Base-by-base conservation (phyloP, 2,797 vertebrate species). In the Protonibea diacanthus region DNA sequence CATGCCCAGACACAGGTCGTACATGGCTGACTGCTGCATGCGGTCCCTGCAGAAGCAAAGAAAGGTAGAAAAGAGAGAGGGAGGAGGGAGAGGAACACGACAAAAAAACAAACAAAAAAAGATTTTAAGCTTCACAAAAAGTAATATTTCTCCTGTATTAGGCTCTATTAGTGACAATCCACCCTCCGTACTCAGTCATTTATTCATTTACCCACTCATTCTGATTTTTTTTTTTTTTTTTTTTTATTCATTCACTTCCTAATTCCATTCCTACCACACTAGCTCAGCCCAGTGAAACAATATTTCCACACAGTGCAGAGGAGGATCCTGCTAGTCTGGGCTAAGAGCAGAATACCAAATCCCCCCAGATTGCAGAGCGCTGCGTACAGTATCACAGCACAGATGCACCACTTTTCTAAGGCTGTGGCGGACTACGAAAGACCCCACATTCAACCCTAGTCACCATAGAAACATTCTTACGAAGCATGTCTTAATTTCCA, bases 21-120 rank as follows among this genome's bases (percentile, higher is more conserved):
- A 99, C 98, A 99, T 99, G 76, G 98, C 97, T 12, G 98, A 99
- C 93, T 97, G 97, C 82, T 97, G 96, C 98, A 99, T 99, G 84
- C 97, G 97, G 53, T 99, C 97, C 93, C 98, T 99, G 94, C 23
- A 52, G 83, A 64, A 38, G 33, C 33, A 7, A 38, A 9, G 33
- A 2, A 38, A 38, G 33, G 7, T 51, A 74, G 68, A 47, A 56
- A n/a, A 83, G 51, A 79, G 42, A 25, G 13, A 56, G 85, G 61
- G 72, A 38, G 25, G 59, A 52, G 11, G 38, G 8, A 21, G 18
- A 42, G 6, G 12, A 8, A 38, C 3, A 38, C 4, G 20, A 61
- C 27, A 70, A 29, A 3, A 27, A 27, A 27, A 27, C n/a, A n/a
- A n/a, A n/a, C n/a, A 27, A 27, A 7, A 20, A 49, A 51, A 79